phyloP scores from a whole-genome alignment of 2,797 vertebrate species.

The Betta splendens region DNA sequence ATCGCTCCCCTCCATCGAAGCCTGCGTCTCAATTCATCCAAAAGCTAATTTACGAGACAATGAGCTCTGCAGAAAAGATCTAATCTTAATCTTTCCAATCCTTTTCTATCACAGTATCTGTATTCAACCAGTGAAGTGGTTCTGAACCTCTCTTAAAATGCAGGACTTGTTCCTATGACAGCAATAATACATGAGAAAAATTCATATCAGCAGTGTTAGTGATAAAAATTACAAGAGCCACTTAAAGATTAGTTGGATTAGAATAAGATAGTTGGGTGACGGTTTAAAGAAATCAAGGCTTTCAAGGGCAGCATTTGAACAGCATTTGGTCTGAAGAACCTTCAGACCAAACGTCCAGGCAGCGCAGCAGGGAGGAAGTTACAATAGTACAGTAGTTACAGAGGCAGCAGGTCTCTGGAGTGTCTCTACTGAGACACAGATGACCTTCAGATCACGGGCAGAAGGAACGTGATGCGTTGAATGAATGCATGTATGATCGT shows the following conservation, averaged over 20 bases:
- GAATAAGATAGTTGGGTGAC: background rate
- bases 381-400: too few species aligned
- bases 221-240: background rate
- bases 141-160: background rate
- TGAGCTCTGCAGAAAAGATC: background rate
- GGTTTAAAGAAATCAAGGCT: background rate
- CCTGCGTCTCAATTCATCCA: rapidly evolving
- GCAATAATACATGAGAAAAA: too few species aligned
- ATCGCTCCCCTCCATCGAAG: background rate
- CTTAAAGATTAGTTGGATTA: background rate
- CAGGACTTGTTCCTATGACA: background rate
- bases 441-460: too few species aligned
- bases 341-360: too few species aligned
- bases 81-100: background rate
- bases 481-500: too few species aligned
- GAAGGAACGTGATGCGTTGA: too few species aligned
- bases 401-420: too few species aligned
- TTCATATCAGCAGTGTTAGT: background rate
- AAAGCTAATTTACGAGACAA: background rate
- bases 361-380: too few species aligned
- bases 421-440: too few species aligned
- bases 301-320: too few species aligned
- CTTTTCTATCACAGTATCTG: background rate
- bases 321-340: too few species aligned
- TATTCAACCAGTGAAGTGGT: background rate